These are phyloP conservation scores for Oasisia sp. DNA, from an alignment of 2,888 invertebrate genomes.

Conservation along the genomic window DNA sequence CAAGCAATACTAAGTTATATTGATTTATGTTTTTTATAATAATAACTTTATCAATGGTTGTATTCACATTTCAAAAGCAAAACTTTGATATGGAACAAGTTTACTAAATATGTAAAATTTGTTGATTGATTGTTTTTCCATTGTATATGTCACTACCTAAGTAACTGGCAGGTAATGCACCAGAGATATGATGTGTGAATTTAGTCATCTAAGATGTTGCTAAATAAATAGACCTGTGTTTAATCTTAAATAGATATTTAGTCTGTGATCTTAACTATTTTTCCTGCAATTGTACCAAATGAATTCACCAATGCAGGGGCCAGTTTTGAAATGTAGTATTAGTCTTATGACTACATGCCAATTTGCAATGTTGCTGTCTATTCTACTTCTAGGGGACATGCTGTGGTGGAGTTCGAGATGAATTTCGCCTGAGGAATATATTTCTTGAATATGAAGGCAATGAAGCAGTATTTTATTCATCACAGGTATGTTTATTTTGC, in stretches of 20 bases:
- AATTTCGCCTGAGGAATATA: background rate
- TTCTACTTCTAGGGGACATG: background rate
- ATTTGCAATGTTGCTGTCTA: background rate
- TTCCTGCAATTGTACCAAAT: background rate
- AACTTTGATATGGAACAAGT: too few species aligned
- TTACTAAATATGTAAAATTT: too few species aligned
- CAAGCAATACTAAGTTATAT: too few species aligned
- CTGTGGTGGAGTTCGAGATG: background rate
- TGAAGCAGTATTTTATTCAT: background rate
- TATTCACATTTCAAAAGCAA: too few species aligned
- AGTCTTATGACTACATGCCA: background rate
- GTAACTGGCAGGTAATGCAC: too few species aligned
- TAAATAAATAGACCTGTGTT: background rate
- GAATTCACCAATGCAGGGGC: background rate
- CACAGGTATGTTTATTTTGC: background rate
- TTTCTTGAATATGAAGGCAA: conserved; percentile 1
- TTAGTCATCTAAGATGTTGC: background rate
- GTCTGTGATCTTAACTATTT: background rate
- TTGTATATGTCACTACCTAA: too few species aligned
- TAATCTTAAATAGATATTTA: background rate
- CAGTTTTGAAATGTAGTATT: background rate
- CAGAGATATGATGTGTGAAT: background rate
- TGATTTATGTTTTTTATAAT: too few species aligned
- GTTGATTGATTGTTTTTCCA: too few species aligned
- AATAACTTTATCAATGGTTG: too few species aligned